Evolutionary conservation across 2,797 vertebrate genomes (phyloP).

Genomic region (Silurus lanzhouensis): DNA sequence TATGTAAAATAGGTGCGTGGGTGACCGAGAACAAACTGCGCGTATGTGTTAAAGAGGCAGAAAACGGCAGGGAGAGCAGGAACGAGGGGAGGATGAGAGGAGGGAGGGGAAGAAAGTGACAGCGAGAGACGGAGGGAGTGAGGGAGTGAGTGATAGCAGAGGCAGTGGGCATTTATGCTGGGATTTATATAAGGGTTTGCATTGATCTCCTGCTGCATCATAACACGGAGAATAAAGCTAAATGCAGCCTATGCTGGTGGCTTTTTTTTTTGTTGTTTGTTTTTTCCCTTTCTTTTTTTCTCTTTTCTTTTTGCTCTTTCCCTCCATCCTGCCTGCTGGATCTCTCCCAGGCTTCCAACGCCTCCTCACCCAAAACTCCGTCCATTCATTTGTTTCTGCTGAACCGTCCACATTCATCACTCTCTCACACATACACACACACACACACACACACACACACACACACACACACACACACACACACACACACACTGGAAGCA

Average conservation of each 20-base stretch:
- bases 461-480: constrained; percentile 30
- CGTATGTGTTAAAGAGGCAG: constrained; percentile 45
- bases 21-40: constrained; percentile 54
- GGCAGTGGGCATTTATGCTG: constrained; percentile 44
- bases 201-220: constrained; percentile 33
- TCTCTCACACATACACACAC: constrained; percentile 28
- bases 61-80: constrained; percentile 39
- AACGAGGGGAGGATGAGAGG: constrained; percentile 28
- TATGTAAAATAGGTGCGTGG: constrained; percentile 73
- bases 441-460: constrained; percentile 26
- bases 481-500: constrained; percentile 48
- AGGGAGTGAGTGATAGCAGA: constrained; percentile 21
- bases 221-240: constrained; percentile 42
- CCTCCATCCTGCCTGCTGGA: constrained; percentile 28
- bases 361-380: constrained; percentile 29
- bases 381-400: constrained; percentile 51
- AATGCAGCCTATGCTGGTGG: not conserved
- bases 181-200: constrained; percentile 46
- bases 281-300: not conserved
- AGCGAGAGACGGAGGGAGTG: constrained; percentile 41
- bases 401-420: constrained; percentile 51
- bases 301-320: constrained; percentile 22
- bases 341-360: constrained; percentile 26
- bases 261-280: not conserved
- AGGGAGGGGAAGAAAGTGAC: constrained; percentile 20